A percentile compares a stretch with the other conserved stretches of the same genome.
Conservation (phyloP, 1,140 invertebrate genomes). For the Sycophila sp. region DNA sequence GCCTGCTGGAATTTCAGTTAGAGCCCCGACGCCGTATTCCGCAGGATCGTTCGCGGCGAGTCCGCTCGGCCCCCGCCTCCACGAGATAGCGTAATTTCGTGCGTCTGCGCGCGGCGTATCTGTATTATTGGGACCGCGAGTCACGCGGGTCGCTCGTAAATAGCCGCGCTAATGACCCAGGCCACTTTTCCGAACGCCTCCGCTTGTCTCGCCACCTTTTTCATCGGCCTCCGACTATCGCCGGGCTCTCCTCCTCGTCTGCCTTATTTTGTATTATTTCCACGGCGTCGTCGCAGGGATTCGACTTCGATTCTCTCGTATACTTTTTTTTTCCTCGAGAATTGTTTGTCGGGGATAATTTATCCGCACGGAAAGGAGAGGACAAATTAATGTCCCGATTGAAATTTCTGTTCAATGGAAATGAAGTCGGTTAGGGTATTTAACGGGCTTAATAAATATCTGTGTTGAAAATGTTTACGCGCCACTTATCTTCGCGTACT, state of each 20-base stretch:
- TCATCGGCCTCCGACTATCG: neutral
- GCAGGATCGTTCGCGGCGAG: neutral
- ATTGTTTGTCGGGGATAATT: too few relatives aligned
- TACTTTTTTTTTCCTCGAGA: neutral
- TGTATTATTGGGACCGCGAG: constrained; percentile 37
- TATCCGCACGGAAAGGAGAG: too few relatives aligned
- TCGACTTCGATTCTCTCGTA: neutral
- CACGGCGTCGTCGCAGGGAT: neutral
- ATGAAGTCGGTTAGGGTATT: too few relatives aligned
- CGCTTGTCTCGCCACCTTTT: neutral
- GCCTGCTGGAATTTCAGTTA: constrained; percentile 40
- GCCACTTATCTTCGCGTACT: too few relatives aligned
- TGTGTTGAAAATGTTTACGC: too few relatives aligned
- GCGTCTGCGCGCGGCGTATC: neutral
- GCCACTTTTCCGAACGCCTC: constrained; percentile 23
- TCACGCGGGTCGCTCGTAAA: constrained; percentile 25
- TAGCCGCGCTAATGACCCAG: constrained; percentile 31
- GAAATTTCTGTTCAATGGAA: too few relatives aligned
- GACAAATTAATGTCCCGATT: too few relatives aligned
- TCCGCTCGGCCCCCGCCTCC: neutral
- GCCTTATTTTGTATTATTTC: neutral
- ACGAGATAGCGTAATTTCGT: constrained; percentile 36
- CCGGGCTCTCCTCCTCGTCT: neutral
- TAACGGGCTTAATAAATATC: too few relatives aligned
- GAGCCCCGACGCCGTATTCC: constrained; percentile 3